Conservation (phyloP, 2,113 vertebrate species). For the Strix uralensis region DNA sequence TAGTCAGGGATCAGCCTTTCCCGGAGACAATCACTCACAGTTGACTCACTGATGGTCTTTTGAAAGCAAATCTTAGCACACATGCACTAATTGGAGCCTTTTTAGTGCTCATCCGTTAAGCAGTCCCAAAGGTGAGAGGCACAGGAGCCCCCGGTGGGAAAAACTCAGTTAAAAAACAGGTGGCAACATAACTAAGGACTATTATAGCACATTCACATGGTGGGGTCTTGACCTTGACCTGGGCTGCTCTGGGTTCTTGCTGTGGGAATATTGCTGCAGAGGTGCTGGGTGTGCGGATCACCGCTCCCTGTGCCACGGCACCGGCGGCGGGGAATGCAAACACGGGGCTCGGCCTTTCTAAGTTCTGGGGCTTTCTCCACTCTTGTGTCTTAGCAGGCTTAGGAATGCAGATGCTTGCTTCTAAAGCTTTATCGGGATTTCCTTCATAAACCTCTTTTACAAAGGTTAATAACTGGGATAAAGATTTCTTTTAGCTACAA, state of each 20-base stretch:
- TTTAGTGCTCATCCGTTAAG: fast-evolving
- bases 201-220: fast-evolving
- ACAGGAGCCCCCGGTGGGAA: not conserved
- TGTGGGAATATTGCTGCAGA: not conserved
- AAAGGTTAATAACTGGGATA: not conserved
- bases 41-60: not conserved
- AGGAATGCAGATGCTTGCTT: not conserved
- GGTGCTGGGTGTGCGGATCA: fast-evolving
- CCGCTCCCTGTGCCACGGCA: not conserved
- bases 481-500: not conserved
- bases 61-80: not conserved
- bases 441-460: not conserved
- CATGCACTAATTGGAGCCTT: not conserved
- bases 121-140: not conserved
- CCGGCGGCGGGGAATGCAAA: not conserved
- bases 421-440: not conserved
- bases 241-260: not conserved
- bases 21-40: fast-evolving
- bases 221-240: not conserved
- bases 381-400: not conserved
- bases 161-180: not conserved
- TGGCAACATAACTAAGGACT: not conserved
- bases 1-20: not conserved
- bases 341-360: not conserved
- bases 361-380: not conserved